A percentile compares a stretch with the other conserved stretches of the same genome.
These are phyloP conservation scores for Dendrocincla tyrannina DNA, from an alignment of 2,797 vertebrate genomes.

Conservation along the genomic window DNA sequence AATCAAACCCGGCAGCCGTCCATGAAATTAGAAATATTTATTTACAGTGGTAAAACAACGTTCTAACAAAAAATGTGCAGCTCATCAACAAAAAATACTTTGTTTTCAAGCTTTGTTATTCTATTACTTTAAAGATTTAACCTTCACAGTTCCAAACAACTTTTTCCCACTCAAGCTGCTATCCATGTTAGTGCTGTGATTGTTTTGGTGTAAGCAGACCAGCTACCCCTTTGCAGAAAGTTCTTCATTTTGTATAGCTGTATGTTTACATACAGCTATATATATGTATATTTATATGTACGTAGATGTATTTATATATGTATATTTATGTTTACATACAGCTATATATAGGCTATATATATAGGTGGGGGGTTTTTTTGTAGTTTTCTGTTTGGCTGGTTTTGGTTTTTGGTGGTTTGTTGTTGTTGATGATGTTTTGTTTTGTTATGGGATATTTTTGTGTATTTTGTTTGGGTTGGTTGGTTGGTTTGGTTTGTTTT, in stretches of 20 bases:
- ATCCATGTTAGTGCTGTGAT: rapidly evolving
- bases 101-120: not conserved
- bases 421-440: too few species aligned
- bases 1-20: rapidly evolving
- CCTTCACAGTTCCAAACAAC: not conserved
- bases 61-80: not conserved
- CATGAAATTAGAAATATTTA: not conserved
- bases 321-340: too few species aligned
- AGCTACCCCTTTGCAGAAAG: not conserved
- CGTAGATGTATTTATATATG: too few species aligned
- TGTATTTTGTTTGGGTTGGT: too few species aligned
- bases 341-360: too few species aligned
- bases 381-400: not conserved
- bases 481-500: too few species aligned
- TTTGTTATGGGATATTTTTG: too few species aligned
- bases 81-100: not conserved
- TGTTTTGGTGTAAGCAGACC: not conserved
- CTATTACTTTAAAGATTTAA: not conserved
- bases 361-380: rapidly evolving
- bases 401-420: not conserved
- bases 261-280: too few species aligned
- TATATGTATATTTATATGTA: too few species aligned
- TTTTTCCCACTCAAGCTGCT: not conserved
- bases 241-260: rapidly evolving
- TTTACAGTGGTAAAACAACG: rapidly evolving